Conservation (phyloP, 2,113 vertebrate species). For the Zapornia atra region DNA sequence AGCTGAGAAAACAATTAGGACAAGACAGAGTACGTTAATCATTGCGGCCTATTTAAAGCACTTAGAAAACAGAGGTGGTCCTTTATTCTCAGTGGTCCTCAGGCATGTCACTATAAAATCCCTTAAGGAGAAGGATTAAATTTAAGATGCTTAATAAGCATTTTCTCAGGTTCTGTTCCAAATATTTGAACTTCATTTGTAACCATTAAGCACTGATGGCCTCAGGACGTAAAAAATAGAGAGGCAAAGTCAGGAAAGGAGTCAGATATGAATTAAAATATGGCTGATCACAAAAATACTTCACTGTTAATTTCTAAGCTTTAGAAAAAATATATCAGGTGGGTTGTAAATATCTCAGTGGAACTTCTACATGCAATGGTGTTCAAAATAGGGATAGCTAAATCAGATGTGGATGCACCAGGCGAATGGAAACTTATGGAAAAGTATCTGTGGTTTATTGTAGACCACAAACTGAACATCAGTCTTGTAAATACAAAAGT, state of each 20-base stretch:
- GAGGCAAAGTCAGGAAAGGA: background rate
- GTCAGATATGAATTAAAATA: background rate
- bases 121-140: background rate
- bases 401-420: background rate
- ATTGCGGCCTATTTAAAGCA: background rate
- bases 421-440: background rate
- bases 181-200: background rate
- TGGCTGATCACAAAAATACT: background rate
- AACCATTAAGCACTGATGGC: background rate
- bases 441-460: background rate
- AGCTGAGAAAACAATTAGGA: background rate
- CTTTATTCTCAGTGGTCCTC: background rate
- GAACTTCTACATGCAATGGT: background rate
- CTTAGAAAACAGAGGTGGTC: background rate
- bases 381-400: background rate
- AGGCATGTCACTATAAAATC: background rate
- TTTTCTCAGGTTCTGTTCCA: background rate
- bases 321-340: background rate
- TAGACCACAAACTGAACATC: background rate
- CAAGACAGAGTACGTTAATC: background rate
- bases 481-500: background rate
- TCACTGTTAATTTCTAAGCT: background rate
- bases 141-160: background rate
- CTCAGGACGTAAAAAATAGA: background rate
- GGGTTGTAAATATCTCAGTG: background rate